phyloP scores from a whole-genome alignment of 2,888 invertebrate species.

The Pristionchus arcanus region DNA sequence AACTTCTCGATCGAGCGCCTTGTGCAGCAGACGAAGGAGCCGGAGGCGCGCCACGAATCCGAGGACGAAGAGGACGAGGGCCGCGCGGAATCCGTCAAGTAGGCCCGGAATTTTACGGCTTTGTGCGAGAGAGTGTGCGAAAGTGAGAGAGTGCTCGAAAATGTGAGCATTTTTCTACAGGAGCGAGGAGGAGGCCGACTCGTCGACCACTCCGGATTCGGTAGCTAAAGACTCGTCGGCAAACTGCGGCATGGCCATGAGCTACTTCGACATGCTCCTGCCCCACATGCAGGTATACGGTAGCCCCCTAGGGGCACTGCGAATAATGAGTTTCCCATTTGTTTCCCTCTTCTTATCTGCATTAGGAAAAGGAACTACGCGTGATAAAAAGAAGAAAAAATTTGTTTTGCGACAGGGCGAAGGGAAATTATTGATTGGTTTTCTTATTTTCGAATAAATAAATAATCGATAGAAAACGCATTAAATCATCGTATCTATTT shows the following conservation, averaged over 20 bases:
- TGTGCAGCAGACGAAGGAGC: constrained; percentile 10
- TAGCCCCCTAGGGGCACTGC: no score
- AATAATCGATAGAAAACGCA: no score
- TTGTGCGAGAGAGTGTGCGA: neutral
- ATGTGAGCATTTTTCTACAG: constrained; percentile 3
- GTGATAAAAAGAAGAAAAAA: no score
- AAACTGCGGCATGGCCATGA: constrained; percentile 63
- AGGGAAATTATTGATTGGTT: no score
- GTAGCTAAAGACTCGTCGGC: neutral
- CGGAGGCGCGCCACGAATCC: neutral
- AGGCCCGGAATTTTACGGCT: neutral
- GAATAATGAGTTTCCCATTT: no score
- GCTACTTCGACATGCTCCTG: constrained; percentile 76
- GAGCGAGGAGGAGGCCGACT: constrained; percentile 42
- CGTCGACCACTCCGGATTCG: constrained; percentile 37
- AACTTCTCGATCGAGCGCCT: constrained; percentile 56
- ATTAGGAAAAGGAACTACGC: no score
- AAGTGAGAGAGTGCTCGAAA: constrained; percentile 59
- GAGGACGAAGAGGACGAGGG: constrained; percentile 8
- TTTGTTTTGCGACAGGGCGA: no score
- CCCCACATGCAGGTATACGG: constrained; percentile 74
- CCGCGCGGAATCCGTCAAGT: constrained; percentile 9
- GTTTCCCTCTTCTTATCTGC: no score
- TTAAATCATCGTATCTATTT: no score
- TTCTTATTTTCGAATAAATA: no score